Conservation (phyloP, 1,140 invertebrate species). For the Tribolium castaneum region DNA sequence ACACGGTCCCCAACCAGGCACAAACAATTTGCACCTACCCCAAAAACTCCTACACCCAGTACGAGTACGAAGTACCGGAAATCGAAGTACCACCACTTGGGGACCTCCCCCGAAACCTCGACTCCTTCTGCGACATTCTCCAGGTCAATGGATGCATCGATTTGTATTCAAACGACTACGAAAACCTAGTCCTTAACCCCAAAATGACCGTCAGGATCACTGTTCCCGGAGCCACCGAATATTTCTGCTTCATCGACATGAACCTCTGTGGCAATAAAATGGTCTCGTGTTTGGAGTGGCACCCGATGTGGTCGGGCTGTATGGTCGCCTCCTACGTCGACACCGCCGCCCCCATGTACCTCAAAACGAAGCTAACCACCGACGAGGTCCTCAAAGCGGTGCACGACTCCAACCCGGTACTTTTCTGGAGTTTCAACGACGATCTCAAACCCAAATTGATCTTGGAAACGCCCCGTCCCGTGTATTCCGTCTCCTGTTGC, state of each 20-base stretch:
- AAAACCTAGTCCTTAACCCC: conserved; percentile 42
- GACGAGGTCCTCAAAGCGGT: conserved; percentile 60
- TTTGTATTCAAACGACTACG: conserved; percentile 75
- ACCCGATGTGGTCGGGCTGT: conserved; percentile 75
- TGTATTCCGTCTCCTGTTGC: conserved; percentile 73
- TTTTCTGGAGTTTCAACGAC: conserved; percentile 80
- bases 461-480: conserved; percentile 74
- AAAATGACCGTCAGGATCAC: not conserved
- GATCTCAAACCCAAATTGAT: conserved; percentile 76
- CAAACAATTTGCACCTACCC: conserved; percentile 71
- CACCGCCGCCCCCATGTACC: conserved; percentile 58
- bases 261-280: conserved; percentile 70
- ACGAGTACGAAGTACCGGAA: conserved; percentile 61
- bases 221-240: conserved; percentile 66
- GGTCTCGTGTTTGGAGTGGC: conserved; percentile 75
- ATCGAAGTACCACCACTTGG: not conserved
- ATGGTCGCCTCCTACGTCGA: conserved; percentile 73
- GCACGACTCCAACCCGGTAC: conserved; percentile 70
- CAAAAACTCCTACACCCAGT: conserved; percentile 71
- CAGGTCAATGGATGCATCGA: conserved; percentile 72
- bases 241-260: conserved; percentile 72
- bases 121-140: conserved; percentile 63
- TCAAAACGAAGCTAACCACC: conserved; percentile 25
- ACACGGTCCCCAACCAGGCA: conserved; percentile 64
- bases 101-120: conserved; percentile 51